Base-by-base conservation (phyloP, 37 sponge, comb jelly and placozoan species). In the Amphimedon queenslandica region DNA sequence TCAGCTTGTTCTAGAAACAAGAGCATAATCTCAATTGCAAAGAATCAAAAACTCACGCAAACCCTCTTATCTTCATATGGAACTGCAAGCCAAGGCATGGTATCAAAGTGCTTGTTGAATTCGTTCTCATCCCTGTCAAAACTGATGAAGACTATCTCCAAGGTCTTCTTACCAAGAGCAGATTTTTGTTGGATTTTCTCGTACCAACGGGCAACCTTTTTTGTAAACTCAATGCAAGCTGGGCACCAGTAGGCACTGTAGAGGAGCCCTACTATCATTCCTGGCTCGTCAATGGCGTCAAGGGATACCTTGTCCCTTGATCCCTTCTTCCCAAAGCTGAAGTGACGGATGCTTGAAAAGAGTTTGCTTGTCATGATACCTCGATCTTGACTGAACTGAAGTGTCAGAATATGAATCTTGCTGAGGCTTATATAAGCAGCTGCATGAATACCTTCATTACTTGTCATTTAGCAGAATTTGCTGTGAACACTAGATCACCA, bases 71-170 rank as follows among this genome's bases (percentile, higher is more conserved):
- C 93, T 21, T 63, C 73, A 58, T 38, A 84, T 25, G 85, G 84
- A 20, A 93, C 8, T 34, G 91, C 81, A 28, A 86, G 65, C 93
- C 93, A 96, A 1, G 97, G 97, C 97, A 96, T 93, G 20, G 57
- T 51, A 0, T 28, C 41, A 37, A 79, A 87, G 73, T 96, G 92
- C 57, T 92, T 90, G 71, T 78, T 77, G 58, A 87, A 90, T 13
- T 55, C 33, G 0, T 63, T 73, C 40, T 87, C 86, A 27, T 86
- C 79, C 6, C 85, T 75, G 66, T 96, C 97, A 58, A 82, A 87
- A 76, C 90, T 89, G 37, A 47, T 60, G 57, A 93, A 96, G 63
- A 96, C 81, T 30, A 96, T 82, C 64, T 96, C 97, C 73, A 96
- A 89, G 27, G 70, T 76, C 75, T 84, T 83, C 24, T 0, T n/a